Base-by-base conservation (phyloP, 2,797 vertebrate species). In the Spinibarbus caldwelli region DNA sequence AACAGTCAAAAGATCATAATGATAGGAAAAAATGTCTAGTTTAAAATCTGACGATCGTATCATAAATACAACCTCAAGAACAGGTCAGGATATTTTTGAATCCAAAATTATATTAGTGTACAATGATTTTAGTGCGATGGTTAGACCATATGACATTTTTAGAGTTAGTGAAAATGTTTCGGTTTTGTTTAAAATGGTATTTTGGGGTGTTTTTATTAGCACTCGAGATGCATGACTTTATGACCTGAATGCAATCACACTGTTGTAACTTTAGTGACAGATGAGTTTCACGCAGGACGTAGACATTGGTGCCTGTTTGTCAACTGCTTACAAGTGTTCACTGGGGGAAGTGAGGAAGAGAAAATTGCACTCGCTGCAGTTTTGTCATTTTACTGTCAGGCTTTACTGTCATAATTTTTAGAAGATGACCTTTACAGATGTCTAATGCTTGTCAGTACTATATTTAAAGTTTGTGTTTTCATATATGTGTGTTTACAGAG, bases 401-500 rank as follows among this genome's bases (percentile, higher is more conserved):
- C 26, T 70, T 43, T n/a, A n/a, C n/a, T n/a, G n/a, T 0, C 7
- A 54, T 8, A 17, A 21, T 23, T 26, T 57, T 75, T 6, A 66
- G 12, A 6, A 10, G 64, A 12, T 64, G 21, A 77, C 6, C 21
- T 52, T 84, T 70, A 5, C 5, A 31, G 12, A 26, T 21, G 70
- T 31, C 23, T 26, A 31, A 7, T 21, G 21, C 14, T 43, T 15
- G 49, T n/a, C 14, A 49, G 14, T 49, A 45, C 26, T 38, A 1
- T 5, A 11, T 41, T 43, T 52, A 23, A 34, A 43, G 45, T 43
- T 6, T 57, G 45, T 49, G 0, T 67, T 54, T 80, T 79, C 9
- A 49, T 64, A 19, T 66, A 43, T 14, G 21, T 78, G 71, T 90
- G 1, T 94, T 76, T 89, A 0, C 94, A 99, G 98, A 84, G 98